Percentiles rank a stretch among this genome's conserved stretches.
Conservation (phyloP, 2,797 vertebrate genomes). For the Coendou prehensilis region DNA sequence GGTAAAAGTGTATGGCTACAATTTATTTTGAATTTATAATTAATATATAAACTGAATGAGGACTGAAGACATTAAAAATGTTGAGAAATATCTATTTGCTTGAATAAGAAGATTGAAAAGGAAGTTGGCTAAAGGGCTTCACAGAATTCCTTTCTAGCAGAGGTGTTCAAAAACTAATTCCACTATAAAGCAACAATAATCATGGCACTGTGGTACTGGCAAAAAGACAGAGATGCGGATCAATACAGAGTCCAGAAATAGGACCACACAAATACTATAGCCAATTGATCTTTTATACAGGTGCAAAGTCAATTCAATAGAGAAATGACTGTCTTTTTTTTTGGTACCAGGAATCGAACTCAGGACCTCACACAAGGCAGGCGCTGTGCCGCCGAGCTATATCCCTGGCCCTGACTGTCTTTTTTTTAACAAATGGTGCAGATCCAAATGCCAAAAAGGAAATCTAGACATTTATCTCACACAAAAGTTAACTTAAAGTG, state of each 20-base stretch:
- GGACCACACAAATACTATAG: not conserved
- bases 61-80: slow-evolving; percentile 39
- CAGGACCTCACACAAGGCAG: no score
- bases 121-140: slow-evolving; percentile 25
- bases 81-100: slow-evolving; percentile 62
- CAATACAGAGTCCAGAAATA: slow-evolving; percentile 61
- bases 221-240: slow-evolving; percentile 23
- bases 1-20: not conserved
- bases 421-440: slow-evolving; percentile 55
- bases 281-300: slow-evolving; percentile 63
- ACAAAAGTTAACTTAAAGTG: slow-evolving; percentile 51
- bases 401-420: not conserved
- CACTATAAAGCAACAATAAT: slow-evolving; percentile 49
- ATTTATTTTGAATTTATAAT: slow-evolving; percentile 43
- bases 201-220: not conserved
- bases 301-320: slow-evolving; percentile 41
- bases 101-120: slow-evolving; percentile 56
- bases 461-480: not conserved
- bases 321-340: not conserved
- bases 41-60: slow-evolving; percentile 36
- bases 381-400: no score
- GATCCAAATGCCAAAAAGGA: not conserved
- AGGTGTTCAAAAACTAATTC: slow-evolving; percentile 61
- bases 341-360: no score
- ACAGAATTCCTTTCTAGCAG: slow-evolving; percentile 43